A percentile compares a stretch with the other conserved stretches of the same genome.
phyloP scores from a whole-genome alignment of 1,140 invertebrate species.

The Batillaria attramentaria region DNA sequence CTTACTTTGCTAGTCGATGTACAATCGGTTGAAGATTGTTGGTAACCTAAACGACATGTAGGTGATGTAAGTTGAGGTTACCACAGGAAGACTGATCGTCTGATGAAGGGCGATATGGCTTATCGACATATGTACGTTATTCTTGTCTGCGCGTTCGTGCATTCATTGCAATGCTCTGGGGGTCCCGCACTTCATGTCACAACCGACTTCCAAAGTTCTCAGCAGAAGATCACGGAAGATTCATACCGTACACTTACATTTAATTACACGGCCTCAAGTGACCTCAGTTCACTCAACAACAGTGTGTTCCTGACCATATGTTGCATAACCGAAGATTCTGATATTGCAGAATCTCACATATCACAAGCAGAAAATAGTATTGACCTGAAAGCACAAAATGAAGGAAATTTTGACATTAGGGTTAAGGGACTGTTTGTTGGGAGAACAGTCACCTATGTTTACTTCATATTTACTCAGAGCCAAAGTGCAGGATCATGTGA shows the following conservation, averaged over 20 bases:
- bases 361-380: background rate
- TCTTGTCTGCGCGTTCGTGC: too few species aligned
- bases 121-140: too few species aligned
- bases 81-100: too few species aligned
- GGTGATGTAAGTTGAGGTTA: too few species aligned
- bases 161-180: too few species aligned
- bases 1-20: too few species aligned
- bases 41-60: too few species aligned
- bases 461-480: background rate
- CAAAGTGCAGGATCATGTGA: background rate
- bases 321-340: background rate
- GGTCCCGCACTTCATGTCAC: too few species aligned
- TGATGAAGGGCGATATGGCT: too few species aligned
- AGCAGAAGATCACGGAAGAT: background rate
- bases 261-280: background rate
- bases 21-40: too few species aligned
- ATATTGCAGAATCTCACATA: background rate
- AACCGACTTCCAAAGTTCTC: too few species aligned
- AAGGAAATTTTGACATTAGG: background rate
- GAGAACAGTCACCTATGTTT: background rate
- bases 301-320: background rate
- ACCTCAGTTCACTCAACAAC: too few species aligned
- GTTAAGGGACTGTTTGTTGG: constrained; percentile 7
- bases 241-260: background rate
- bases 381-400: background rate